Base-by-base conservation (phyloP, 2,113 vertebrate species). In the Melanerpes formicivorus region DNA sequence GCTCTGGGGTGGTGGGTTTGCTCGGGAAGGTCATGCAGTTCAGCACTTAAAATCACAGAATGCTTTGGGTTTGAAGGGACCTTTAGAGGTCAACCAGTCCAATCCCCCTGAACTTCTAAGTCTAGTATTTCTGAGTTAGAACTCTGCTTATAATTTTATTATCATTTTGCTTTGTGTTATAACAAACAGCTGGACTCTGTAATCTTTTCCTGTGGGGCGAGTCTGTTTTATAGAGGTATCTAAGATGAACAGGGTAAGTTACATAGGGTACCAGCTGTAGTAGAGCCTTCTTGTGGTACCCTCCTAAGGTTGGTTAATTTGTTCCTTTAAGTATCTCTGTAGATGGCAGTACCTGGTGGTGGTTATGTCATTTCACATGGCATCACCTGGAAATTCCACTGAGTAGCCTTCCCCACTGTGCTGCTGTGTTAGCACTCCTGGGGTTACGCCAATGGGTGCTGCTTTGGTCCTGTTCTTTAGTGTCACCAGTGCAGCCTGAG, bases 281-380 rank as follows among this genome's bases (percentile, higher is more conserved):
- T 5, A 21, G 7, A 21, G 22, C 32, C 32, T 56, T 50, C 42
- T 11, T 18, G 8, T 32, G 46, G 32, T 76, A 32, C 32, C 80
- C 46, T 44, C 54, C 46, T 50, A 26, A 37, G 46, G 40, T 5
- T 70, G 52, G 19, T 12, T 65, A 8, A 22, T 80, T 66, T 72
- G 14, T 21, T 70, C 32, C 23, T 1, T 52, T 16, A 46, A 59
- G 52, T 11, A 9, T 14, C 62, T 80, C 48, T 71, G 37, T 46
- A 14, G 32, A 37, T 64, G 23, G 23, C 58, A 22, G 46, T 12
- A n/a, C 32, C 29, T 21, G 16, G 4, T 58, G 32, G 11, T 14
- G 40, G 54, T 30, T 0, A 0, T 9, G n/a, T 50, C 63, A 26
- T 32, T 82, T 62, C 0, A 1, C 19, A 3, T 7, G 18, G 18